Conservation (phyloP, 1,140 invertebrate species). For the Zelostemma sp. region DNA sequence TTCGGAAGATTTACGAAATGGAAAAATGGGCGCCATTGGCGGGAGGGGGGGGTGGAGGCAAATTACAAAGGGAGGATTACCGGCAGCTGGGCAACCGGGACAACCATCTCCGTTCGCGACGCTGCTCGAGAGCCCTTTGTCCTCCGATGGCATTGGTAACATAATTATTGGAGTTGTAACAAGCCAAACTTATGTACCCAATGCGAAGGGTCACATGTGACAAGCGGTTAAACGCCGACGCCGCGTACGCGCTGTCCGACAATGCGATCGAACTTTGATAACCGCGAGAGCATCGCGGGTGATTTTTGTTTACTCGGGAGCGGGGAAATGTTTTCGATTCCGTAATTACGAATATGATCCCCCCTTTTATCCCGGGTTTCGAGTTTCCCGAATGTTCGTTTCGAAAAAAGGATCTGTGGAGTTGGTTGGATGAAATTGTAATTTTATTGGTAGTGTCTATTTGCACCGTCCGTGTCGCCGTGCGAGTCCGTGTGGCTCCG, state of each 20-base stretch:
- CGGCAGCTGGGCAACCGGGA: constrained; percentile 67
- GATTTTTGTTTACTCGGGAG: neutral
- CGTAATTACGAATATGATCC: no score
- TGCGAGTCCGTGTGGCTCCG: no score
- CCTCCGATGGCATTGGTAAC: constrained; percentile 69
- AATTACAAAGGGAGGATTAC: constrained; percentile 72
- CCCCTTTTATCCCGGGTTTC: no score
- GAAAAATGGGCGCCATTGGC: constrained; percentile 57
- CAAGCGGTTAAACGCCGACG: constrained; percentile 54
- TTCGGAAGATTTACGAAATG: no score
- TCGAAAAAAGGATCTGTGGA: no score
- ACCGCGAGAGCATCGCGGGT: constrained; percentile 12
- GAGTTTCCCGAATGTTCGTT: no score
- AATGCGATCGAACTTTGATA: constrained; percentile 43
- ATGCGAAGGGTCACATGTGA: constrained; percentile 59
- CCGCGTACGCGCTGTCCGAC: constrained; percentile 39
- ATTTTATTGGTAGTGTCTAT: no score
- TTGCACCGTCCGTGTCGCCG: no score
- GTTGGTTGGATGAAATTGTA: no score
- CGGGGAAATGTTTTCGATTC: neutral
- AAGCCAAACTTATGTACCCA: constrained; percentile 63
- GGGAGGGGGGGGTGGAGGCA: constrained; percentile 65
- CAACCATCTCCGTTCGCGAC: constrained; percentile 61
- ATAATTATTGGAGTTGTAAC: constrained; percentile 72
- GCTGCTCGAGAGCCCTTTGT: constrained; percentile 62